A percentile compares a stretch with the other conserved stretches of the same genome.
phyloP scores from a whole-genome alignment of 1,140 invertebrate species.

The Gonioctena quinquepunctata region DNA sequence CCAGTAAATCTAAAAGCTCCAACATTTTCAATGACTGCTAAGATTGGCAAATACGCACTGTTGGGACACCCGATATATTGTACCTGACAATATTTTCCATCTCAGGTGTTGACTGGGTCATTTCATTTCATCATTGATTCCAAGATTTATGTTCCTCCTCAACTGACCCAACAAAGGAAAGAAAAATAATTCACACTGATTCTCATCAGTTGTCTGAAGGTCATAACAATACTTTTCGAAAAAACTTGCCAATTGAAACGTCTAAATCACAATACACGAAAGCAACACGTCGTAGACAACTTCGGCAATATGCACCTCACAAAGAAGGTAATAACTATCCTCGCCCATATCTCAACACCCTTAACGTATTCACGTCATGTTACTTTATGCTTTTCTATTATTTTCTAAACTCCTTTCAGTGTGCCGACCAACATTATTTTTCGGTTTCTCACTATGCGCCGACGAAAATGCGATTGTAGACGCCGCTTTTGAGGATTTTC shows the following conservation, averaged over 20 bases:
- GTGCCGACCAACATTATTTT: neutral
- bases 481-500: conserved; percentile 6
- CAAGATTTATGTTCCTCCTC: no score
- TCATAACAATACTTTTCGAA: no score
- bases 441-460: neutral
- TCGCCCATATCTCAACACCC: conserved; percentile 3
- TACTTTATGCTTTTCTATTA: conserved; percentile 5
- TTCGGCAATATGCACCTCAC: neutral
- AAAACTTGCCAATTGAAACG: neutral
- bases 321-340: conserved; percentile 7
- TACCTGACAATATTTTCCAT: no score
- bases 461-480: conserved; percentile 9
- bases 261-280: neutral
- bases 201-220: no score
- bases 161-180: no score
- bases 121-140: no score
- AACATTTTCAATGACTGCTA: no score
- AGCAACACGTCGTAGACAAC: neutral
- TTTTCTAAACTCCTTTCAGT: neutral
- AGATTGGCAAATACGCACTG: no score
- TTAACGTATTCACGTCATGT: conserved; percentile 10
- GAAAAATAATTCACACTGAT: no score
- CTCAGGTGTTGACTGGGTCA: no score
- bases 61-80: no score
- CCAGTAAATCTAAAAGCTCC: no score